Base-by-base conservation (phyloP, 1,140 invertebrate species). In the Drosophila sturtevanti region DNA sequence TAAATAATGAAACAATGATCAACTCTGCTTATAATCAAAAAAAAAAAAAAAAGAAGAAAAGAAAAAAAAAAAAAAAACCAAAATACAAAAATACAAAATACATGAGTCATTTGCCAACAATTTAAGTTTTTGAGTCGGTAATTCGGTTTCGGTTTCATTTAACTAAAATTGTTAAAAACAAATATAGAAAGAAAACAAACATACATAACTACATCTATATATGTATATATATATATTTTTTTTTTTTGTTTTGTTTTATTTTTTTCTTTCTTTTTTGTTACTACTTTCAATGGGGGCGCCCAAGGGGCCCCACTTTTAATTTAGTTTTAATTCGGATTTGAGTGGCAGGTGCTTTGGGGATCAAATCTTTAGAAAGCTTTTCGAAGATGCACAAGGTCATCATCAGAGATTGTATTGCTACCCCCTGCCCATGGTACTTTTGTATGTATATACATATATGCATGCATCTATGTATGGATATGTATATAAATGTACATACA, bases 21-120 rank as follows among this genome's bases (percentile, higher is more conserved):
- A 69, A 77, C 77, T 48, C 41, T 48, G 21, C 41, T 48, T 77
- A 80, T 73, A 63, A 77, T 77, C 70, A 54, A 60, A 59, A 41
- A 21, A 65, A 63, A 51, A 72, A 11, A 34, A 63, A 5, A 31
- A 14, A 14, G 6, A 51, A 27, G 9, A n/a, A 11, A 56, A 55
- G 12, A 12, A 9, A 37, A 44, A 63, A n/a, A n/a, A n/a, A n/a
- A n/a, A n/a, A n/a, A n/a, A n/a, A n/a, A n/a, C n/a, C n/a, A n/a
- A n/a, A n/a, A n/a, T n/a, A n/a, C n/a, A n/a, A n/a, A n/a, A n/a
- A n/a, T n/a, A 73, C 55, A 77, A 89, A 89, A 89, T 16, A 68
- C 72, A 89, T 89, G 84, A 89, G 84, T 89, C 84, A 89, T 89
- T 84, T 89, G 73, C 79, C 84, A 89, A 76, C 79, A 74, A 89